Base-by-base conservation (phyloP, 1,140 invertebrate species). In the Temnothorax curvispinosus region DNA sequence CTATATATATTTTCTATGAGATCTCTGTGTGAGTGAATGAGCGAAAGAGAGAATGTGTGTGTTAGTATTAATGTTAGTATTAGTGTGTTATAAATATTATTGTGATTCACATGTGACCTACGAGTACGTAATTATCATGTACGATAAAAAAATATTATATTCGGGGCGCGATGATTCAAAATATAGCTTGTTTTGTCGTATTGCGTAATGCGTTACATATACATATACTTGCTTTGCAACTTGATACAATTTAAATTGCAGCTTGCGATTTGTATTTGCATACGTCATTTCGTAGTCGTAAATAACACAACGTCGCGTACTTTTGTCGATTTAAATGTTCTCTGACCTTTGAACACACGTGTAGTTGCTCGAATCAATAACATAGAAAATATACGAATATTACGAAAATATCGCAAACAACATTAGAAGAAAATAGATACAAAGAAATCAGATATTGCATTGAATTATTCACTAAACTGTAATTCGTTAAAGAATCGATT, bases 21-120 rank as follows among this genome's bases (percentile, higher is more conserved):
- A 21, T 15, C 3, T 52, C 15, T 15, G n/a, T 27, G 21, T 6
- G 11, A 58, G 2, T 50, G 47, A 76, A 27, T 0, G 15, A 64
- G 7, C 18, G 7, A 18, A 4, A 64, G 15, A 38, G 15, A 38
- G 35, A 64, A 13, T 13, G 13, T 15, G 32, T 35, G 1, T 32
- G 32, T 32, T 60, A 60, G 60, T 1, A 8, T 64, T n/a, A 64
- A 5, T 7, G 15, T 35, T 60, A 60, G 60, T 1, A 8, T 64
- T n/a, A 64, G 13, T 7, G 15, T 35, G 7, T 64, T 47, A 58
- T 41, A 41, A 80, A 60, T 80, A 78, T 85, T 69, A 80, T 60
- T 64, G 11, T 2, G 8, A 41, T 35, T 80, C 3, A 60, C 32
- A 58, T 50, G 47, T 41, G 13, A 69, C 21, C 41, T 56, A n/a